Conservation (phyloP, 2,888 invertebrate genomes). For the Oeneis ivallda region DNA sequence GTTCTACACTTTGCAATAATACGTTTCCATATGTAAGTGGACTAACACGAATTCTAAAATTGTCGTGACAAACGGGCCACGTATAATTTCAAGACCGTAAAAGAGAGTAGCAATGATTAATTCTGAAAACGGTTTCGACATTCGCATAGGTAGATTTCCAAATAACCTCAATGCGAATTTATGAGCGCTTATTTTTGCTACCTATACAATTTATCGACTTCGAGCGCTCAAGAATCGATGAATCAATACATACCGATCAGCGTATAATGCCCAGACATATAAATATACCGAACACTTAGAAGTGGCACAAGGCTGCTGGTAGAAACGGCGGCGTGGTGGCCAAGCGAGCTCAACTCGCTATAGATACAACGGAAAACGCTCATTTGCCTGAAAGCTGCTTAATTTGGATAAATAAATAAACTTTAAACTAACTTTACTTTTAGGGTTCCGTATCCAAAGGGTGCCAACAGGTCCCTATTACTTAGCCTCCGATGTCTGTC, state of each 20-base stretch:
- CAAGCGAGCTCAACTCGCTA: constrained; percentile 43
- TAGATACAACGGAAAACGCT: constrained; percentile 57
- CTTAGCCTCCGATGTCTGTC: too few species aligned
- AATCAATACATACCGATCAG: constrained; percentile 45
- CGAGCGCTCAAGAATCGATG: constrained; percentile 40
- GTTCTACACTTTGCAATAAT: neutral
- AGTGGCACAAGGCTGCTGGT: constrained; percentile 69
- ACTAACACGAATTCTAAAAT: constrained; percentile 10
- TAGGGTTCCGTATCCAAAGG: too few species aligned
- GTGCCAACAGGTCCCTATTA: too few species aligned
- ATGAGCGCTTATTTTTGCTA: constrained; percentile 38
- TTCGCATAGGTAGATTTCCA: constrained; percentile 34
- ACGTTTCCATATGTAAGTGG: constrained; percentile 12
- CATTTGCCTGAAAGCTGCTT: constrained; percentile 51
- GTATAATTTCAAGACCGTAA: constrained; percentile 21
- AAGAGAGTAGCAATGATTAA: constrained; percentile 20
- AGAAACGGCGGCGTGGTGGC: constrained; percentile 53
- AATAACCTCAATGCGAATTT: constrained; percentile 39
- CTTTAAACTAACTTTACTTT: neutral
- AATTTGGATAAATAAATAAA: constrained; percentile 24
- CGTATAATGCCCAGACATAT: constrained; percentile 49
- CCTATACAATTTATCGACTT: constrained; percentile 37
- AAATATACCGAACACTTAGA: constrained; percentile 58
- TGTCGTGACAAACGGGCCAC: constrained; percentile 19
- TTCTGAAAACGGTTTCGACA: constrained; percentile 34